Conservation (phyloP, 2,888 invertebrate genomes). For the Acrobasis consociella region DNA sequence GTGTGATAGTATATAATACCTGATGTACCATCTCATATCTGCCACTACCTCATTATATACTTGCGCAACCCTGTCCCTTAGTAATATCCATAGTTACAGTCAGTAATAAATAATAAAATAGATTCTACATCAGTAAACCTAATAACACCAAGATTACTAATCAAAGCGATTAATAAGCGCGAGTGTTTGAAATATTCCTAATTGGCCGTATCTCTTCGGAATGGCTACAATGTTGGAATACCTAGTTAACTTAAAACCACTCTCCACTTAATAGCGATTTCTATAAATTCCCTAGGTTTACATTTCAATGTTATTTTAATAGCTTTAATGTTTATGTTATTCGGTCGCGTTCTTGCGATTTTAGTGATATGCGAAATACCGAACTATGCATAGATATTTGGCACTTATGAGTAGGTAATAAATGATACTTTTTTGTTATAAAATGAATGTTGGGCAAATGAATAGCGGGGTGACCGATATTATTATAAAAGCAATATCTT, state of each 20-base stretch:
- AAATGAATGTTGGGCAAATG: no score
- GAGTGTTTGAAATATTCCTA: conserved; percentile 23
- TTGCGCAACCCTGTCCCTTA: no score
- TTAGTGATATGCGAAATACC: not conserved
- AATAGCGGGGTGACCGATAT: no score
- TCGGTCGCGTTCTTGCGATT: not conserved
- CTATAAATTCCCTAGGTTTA: conserved; percentile 16
- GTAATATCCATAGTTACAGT: no score
- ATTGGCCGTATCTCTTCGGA: conserved; percentile 12
- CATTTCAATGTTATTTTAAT: conserved; percentile 9
- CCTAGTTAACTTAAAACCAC: conserved; percentile 18
- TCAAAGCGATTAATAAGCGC: conserved; percentile 18
- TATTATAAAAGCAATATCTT: no score
- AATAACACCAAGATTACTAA: not conserved
- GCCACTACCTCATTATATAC: not conserved
- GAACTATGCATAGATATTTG: not conserved
- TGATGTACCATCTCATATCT: not conserved
- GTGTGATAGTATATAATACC: no score
- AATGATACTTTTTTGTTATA: not conserved
- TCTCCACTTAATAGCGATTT: conserved; percentile 22
- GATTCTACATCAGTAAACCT: not conserved
- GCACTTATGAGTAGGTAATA: not conserved
- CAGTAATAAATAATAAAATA: not conserved
- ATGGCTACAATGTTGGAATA: conserved; percentile 19
- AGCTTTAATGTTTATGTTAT: not conserved